A percentile compares a stretch with the other conserved stretches of the same genome.
Conservation (phyloP, 2,113 vertebrate genomes). For the Gila orcuttii region DNA sequence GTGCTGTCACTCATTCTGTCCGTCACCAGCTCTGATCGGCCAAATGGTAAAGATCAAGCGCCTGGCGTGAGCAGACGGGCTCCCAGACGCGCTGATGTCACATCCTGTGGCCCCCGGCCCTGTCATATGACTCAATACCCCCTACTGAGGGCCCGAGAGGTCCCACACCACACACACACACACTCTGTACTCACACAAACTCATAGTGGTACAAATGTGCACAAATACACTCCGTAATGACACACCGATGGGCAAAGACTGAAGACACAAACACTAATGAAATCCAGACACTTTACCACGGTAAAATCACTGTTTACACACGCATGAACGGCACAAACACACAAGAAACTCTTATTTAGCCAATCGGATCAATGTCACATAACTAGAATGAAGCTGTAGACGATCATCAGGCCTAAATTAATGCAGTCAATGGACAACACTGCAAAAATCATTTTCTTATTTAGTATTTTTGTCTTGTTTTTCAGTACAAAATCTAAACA, state of each 20-base stretch:
- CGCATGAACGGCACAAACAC: not conserved
- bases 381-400: no score
- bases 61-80: conserved; percentile 80
- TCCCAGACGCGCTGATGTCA: conserved; percentile 73
- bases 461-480: no score
- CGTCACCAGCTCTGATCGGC: conserved; percentile 76
- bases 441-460: no score
- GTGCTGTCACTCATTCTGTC: conserved; percentile 76
- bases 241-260: not conserved
- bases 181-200: conserved; percentile 1
- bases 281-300: not conserved
- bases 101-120: conserved; percentile 77
- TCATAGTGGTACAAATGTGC: conserved; percentile 37
- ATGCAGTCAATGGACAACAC: no score
- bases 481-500: no score
- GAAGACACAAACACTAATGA: not conserved
- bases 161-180: conserved; percentile 56
- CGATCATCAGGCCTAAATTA: no score
- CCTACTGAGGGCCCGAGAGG: conserved; percentile 70
- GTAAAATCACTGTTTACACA: not conserved
- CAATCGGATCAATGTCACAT: not conserved
- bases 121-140: conserved; percentile 78
- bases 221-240: conserved; percentile 2
- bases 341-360: not conserved
- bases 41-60: conserved; percentile 81